phyloP scores from a whole-genome alignment of 2,888 invertebrate species.

The Tenthredo amoena region DNA sequence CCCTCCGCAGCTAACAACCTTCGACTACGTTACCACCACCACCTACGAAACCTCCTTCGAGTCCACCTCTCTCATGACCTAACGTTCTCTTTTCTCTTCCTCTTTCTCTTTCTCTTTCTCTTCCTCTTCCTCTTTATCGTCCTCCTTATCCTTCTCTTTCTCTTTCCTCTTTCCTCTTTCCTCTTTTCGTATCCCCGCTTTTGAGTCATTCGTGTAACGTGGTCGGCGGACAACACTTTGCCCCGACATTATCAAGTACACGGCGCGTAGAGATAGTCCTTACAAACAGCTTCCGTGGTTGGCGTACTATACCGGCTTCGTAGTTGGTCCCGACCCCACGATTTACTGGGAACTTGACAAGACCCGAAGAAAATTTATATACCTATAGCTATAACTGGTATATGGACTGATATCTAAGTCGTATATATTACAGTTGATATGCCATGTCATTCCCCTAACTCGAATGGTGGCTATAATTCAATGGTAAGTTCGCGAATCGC shows the following conservation, averaged over 20 bases:
- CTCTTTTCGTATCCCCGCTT: conserved; percentile 59
- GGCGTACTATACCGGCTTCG: conserved; percentile 32
- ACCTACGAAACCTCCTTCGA: conserved; percentile 44
- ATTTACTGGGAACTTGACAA: conserved; percentile 22
- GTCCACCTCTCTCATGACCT: conserved; percentile 48
- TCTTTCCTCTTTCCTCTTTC: conserved; percentile 49
- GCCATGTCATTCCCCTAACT: neutral
- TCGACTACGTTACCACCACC: conserved; percentile 42
- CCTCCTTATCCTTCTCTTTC: conserved; percentile 49
- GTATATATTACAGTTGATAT: conserved; percentile 11
- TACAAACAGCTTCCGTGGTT: conserved; percentile 67
- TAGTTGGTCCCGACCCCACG: neutral
- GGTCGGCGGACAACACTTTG: conserved; percentile 69
- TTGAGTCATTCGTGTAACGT: conserved; percentile 69
- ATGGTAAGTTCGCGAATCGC: neutral
- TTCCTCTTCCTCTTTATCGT: conserved; percentile 21
- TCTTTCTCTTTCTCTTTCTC: conserved; percentile 53
- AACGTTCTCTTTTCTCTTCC: conserved; percentile 55
- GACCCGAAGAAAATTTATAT: neutral
- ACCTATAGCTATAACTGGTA: neutral
- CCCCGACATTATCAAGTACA: conserved; percentile 73
- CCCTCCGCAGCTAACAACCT: conserved; percentile 47
- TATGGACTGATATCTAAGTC: neutral
- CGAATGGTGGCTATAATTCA: conserved; percentile 1
- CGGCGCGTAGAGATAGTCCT: conserved; percentile 69